Conservation (phyloP, 1,140 invertebrate species). For the Leptopilina clavipes region DNA sequence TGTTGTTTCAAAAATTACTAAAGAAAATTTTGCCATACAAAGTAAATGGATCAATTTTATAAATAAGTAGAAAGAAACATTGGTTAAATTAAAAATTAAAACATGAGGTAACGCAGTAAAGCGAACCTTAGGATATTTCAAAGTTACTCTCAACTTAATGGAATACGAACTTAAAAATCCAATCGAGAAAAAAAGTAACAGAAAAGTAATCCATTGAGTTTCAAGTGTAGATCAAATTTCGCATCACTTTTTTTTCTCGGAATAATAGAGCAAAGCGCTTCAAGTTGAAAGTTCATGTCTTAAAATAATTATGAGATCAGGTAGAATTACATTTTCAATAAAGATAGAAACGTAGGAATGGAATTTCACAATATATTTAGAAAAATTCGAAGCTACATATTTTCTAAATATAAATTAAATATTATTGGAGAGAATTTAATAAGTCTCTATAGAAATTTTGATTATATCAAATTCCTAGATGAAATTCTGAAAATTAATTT, state of each 20-base stretch:
- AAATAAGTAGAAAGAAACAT: not conserved
- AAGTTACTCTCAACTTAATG: slow-evolving; percentile 24
- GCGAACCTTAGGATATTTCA: not conserved
- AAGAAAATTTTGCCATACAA: not conserved
- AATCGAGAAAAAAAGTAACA: slow-evolving; percentile 7
- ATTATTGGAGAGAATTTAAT: no score
- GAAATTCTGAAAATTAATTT: no score
- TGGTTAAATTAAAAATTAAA: not conserved
- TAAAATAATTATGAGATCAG: not conserved
- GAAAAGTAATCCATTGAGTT: slow-evolving; percentile 3
- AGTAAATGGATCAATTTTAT: not conserved
- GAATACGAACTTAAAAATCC: slow-evolving; percentile 14
- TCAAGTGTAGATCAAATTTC: not conserved
- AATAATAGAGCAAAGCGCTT: not conserved
- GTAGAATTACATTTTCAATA: not conserved
- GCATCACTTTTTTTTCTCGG: not conserved
- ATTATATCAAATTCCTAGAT: no score
- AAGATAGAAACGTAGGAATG: not conserved
- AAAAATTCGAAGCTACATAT: no score
- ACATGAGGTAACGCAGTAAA: not conserved
- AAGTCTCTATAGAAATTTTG: no score
- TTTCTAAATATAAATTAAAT: no score
- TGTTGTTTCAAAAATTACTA: not conserved
- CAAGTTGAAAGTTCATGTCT: slow-evolving; percentile 3
- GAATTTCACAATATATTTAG: no score